Evolutionary conservation across 2,888 invertebrate species (phyloP).

Genomic region (Cephus rjabovi): DNA sequence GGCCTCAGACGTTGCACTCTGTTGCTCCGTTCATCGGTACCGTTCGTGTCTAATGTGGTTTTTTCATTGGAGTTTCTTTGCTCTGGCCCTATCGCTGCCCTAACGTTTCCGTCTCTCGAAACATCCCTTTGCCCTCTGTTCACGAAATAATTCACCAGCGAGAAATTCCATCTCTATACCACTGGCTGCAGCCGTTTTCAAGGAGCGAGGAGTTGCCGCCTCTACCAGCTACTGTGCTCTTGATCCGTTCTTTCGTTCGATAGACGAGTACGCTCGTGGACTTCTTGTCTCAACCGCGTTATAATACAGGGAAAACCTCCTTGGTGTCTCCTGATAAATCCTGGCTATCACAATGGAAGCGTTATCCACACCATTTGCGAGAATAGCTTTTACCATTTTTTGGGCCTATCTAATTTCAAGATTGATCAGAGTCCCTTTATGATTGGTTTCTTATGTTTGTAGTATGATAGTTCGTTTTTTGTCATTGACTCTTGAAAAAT

Average conservation of each 20-base stretch:
- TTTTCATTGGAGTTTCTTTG: conserved; percentile 10
- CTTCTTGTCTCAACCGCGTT: conserved; percentile 1
- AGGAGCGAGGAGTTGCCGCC: conserved; percentile 29
- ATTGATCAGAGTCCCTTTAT: background rate
- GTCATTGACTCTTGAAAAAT: background rate
- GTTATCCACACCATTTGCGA: background rate
- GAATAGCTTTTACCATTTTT: background rate
- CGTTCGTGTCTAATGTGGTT: conserved; percentile 1
- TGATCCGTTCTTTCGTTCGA: conserved; percentile 52
- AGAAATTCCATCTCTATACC: background rate
- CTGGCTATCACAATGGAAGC: background rate
- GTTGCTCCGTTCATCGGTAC: conserved; percentile 54
- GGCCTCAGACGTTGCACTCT: conserved; percentile 63
- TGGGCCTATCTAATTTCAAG: background rate
- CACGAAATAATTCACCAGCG: background rate
- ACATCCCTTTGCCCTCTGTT: background rate
- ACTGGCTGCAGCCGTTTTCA: background rate
- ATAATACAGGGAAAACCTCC: background rate
- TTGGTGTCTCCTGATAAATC: background rate
- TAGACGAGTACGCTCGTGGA: conserved; percentile 56
- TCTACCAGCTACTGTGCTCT: conserved; percentile 62
- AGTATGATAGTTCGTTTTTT: background rate
- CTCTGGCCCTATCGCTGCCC: background rate
- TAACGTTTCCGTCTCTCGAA: conserved; percentile 14
- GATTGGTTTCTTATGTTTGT: background rate